A percentile compares a stretch with the other conserved stretches of the same genome.
Conservation (phyloP, 2,888 invertebrate species). For the Atethmia centrago region DNA sequence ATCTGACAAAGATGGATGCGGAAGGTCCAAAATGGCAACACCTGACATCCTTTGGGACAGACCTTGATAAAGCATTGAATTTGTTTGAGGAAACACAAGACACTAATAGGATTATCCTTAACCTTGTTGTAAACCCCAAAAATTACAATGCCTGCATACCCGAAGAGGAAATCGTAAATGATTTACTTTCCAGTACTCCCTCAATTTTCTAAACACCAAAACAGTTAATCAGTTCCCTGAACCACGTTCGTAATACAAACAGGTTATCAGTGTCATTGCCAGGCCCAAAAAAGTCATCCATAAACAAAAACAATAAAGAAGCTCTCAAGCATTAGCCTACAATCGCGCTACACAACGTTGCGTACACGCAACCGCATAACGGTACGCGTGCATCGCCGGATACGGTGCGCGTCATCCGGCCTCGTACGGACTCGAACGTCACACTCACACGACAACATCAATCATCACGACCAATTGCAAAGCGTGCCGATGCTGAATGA, state of each 20-base stretch:
- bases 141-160: background rate
- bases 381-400: conserved; percentile 68
- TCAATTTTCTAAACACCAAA: background rate
- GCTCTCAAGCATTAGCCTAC: conserved; percentile 47
- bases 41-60: conserved; percentile 27
- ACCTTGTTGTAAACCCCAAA: background rate
- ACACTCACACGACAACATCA: conserved; percentile 65
- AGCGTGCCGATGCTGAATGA: conserved; percentile 65
- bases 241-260: background rate
- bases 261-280: conserved; percentile 6
- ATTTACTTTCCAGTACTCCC: background rate
- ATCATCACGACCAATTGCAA: conserved; percentile 65
- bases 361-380: conserved; percentile 65
- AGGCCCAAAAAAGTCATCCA: conserved; percentile 15
- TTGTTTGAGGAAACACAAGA: conserved; percentile 9
- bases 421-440: conserved; percentile 52
- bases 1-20: conserved; percentile 29
- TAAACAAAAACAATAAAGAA: conserved; percentile 44
- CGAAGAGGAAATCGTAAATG: background rate
- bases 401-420: conserved; percentile 66
- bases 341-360: conserved; percentile 59
- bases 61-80: conserved; percentile 28
- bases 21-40: conserved; percentile 43
- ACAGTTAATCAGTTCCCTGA: background rate
- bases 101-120: background rate